Evolutionary conservation across 1,140 invertebrate genomes (phyloP), one percentile per base, ranked within the genome.

Genomic region (Tribolium castaneum): DNA sequence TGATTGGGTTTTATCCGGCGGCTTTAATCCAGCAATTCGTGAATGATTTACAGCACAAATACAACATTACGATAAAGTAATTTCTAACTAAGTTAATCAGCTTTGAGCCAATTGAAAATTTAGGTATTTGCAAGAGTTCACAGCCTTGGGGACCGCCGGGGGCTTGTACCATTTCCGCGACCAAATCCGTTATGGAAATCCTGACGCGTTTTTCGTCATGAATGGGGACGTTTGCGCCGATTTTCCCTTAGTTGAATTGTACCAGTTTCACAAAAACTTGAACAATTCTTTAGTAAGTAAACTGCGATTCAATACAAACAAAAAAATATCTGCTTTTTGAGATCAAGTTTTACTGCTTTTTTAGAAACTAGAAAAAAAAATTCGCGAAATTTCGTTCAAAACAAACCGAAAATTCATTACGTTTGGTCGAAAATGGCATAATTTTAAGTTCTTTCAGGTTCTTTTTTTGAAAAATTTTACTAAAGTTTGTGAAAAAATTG

Each of bases 151-250:
- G 10, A 99, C 98, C 5, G 98, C 96, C 1, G 99, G 98, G 51
- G 97, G 98, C 14, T 92, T 99, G 82, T 99, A 98, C 87, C 98
- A 99, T 88, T 99, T 99, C 86, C 90, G 98, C 35, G 98, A 99
- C 89, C 96, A 98, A 87, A 98, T 99, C 81, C 89, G 96, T 50
- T 92, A 92, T 19, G 97, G 97, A 25, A 94, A 94, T 86, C 96
- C 97, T 0, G 91, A 95, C 54, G 93, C 92, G 6, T 98, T 99
- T 87, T 98, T 99, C 86, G 91, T 99, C 0, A 92, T 99, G 81
- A 99, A 99, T 87, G 97, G 98, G 2, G 98, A 99, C 90, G 96
- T 99, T 2, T 99, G 98, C 86, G 96, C 97, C 6, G 97, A 99
- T 86, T 99, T 99, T 88, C 96, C 97, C 5, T 88, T 99, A 7